Evolutionary conservation across 2,797 vertebrate species (phyloP).

Genomic region (Pangasius djambal): DNA sequence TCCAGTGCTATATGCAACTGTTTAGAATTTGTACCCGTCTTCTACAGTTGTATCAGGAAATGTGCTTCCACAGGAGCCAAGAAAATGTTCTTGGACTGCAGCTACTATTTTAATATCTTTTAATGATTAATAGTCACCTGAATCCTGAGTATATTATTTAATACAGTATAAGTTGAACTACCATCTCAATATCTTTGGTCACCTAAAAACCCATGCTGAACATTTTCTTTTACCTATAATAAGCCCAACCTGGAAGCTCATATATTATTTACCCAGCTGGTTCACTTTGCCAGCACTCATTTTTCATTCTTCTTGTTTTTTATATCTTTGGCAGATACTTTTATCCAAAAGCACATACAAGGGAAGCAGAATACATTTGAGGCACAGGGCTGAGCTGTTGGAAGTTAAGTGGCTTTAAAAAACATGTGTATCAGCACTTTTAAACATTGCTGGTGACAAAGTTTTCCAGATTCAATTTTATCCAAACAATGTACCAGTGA

Average conservation of each 20-base stretch:
- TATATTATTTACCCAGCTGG: slow-evolving; percentile 12
- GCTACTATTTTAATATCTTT: slow-evolving; percentile 1
- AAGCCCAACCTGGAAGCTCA: neutral
- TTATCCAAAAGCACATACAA: neutral
- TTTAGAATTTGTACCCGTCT: neutral
- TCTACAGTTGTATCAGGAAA: neutral
- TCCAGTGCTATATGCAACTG: neutral
- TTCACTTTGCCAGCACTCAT: slow-evolving; percentile 11
- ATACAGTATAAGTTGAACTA: neutral
- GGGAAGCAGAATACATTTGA: neutral
- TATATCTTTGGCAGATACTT: neutral
- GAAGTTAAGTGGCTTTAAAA: slow-evolving; percentile 10
- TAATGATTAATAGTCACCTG: neutral
- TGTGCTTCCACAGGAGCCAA: neutral
- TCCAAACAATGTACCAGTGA: neutral
- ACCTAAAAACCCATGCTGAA: neutral
- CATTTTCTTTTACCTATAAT: slow-evolving; percentile 1
- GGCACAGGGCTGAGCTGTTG: neutral
- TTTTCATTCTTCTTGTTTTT: slow-evolving; percentile 12
- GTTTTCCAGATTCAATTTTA: slow-evolving; percentile 2
- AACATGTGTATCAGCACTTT: slow-evolving; percentile 27
- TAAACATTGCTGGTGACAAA: slow-evolving; percentile 4
- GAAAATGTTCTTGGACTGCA: neutral
- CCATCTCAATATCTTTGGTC: neutral
- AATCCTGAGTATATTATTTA: neutral